Evolutionary conservation across 2,797 vertebrate species (phyloP), one percentile per base, ranked within the genome.

Genomic region (Etheostoma nigrum): DNA sequence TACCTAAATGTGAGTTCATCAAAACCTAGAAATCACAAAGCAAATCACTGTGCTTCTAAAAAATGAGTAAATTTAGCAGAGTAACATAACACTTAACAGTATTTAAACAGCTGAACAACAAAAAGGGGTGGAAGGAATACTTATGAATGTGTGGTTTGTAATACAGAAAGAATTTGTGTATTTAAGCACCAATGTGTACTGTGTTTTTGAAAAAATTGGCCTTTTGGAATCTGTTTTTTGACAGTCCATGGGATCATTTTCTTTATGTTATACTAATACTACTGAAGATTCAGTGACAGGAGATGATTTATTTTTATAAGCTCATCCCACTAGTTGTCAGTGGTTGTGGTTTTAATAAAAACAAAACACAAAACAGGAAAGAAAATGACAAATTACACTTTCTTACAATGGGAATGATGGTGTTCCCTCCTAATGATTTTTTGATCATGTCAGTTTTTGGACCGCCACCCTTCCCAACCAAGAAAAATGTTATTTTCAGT

Each of bases 1-100:
- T 78, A 64, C 10, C 30, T 57, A 77, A 74, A 21, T 66, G 69
- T 81, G 68, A 79, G 66, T 58, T 81, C 68, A 66, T 76, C 23
- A 67, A 58, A 69, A 60, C 23, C 10, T 61, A 48, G 12, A 67
- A 62, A 79, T 82, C 3, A 62, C 36, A 62, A 81, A 78, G 47
- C 73, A 59, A 66, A 69, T 76, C 10, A 60, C 21, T 55, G 69
- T 71, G 49, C 36, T 40, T 73, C 60, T 82, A 76, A 62, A 75
- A 69, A 72, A 76, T 66, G 15, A 36, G 44, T 52, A 63, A 67
- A 25, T 78, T 42, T 79, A 82, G 79, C 44, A 82, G 36, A 81
- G 33, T 57, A 78, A 33, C 30, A 80, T 78, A 67, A 72, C 40
- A 72, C 55, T 60, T 58, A 5, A 6, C 47, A 57, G 19, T 47